phyloP scores from a whole-genome alignment of 2,888 invertebrate species.

The Neelides folsomi region DNA sequence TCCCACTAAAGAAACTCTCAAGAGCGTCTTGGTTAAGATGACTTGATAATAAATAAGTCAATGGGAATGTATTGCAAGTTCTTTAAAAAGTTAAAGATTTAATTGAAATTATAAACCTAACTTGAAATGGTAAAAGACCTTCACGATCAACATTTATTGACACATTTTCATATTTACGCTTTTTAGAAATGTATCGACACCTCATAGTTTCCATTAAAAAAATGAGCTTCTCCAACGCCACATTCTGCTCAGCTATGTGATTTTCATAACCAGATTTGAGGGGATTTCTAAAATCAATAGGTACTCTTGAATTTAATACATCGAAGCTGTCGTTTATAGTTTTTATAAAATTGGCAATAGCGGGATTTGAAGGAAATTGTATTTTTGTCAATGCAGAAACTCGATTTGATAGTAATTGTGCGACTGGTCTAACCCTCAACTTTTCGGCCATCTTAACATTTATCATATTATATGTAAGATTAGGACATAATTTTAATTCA shows the following conservation, averaged over 20 bases:
- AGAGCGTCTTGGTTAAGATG: slow-evolving; percentile 8
- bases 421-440: slow-evolving; percentile 15
- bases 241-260: background rate
- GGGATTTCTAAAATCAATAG: slow-evolving; percentile 1
- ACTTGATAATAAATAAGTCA: background rate
- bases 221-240: background rate
- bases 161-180: slow-evolving; percentile 6
- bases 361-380: background rate
- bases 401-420: slow-evolving; percentile 10
- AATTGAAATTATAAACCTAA: slow-evolving; percentile 8
- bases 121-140: slow-evolving; percentile 7
- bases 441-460: slow-evolving; percentile 7
- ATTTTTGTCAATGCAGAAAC: slow-evolving; percentile 8
- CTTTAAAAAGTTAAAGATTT: background rate
- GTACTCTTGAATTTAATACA: slow-evolving; percentile 11
- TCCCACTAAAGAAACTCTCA: slow-evolving; percentile 9
- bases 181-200: background rate
- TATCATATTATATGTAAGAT: slow-evolving; percentile 3
- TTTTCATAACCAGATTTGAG: slow-evolving; percentile 5
- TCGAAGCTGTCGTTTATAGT: slow-evolving; percentile 13
- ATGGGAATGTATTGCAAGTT: background rate
- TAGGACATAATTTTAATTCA: slow-evolving; percentile 1
- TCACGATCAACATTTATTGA: too few relatives aligned
- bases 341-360: slow-evolving; percentile 10
- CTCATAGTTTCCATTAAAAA: background rate